These are phyloP conservation scores for Glomeris marginata DNA, from an alignment of 2,888 invertebrate genomes.

Conservation along the genomic window DNA sequence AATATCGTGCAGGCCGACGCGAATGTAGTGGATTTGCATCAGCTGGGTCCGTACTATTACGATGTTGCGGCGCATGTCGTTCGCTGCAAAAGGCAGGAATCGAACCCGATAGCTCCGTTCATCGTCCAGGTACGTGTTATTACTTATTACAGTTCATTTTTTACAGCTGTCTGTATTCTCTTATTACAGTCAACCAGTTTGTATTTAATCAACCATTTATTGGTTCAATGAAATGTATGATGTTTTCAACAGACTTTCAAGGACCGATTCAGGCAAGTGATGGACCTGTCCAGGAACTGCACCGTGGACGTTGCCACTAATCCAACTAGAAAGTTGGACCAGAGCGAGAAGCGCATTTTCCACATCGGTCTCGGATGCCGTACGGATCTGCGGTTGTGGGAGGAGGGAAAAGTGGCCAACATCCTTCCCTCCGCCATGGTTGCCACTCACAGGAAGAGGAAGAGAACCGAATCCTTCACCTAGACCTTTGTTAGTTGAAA, in stretches of 20 bases:
- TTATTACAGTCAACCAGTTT: no score
- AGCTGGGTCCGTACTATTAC: no score
- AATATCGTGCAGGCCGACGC: no score
- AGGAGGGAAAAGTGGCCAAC: slow-evolving; percentile 1
- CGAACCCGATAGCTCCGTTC: no score
- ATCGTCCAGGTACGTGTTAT: no score
- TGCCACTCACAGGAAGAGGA: slow-evolving; percentile 5
- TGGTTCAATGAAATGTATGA: no score
- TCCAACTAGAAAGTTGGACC: slow-evolving; percentile 3
- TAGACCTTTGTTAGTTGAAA: background rate
- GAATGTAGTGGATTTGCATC: no score
- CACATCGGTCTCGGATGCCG: background rate
- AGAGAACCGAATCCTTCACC: background rate
- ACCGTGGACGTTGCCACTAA: background rate
- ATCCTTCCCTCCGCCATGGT: background rate
- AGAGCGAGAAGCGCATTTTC: slow-evolving; percentile 2
- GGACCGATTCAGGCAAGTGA: slow-evolving; percentile 5
- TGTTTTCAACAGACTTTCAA: slow-evolving; percentile 4
- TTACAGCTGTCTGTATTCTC: no score
- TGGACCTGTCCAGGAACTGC: slow-evolving; percentile 5
- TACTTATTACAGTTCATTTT: no score
- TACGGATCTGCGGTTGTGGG: slow-evolving; percentile 2
- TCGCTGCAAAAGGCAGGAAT: no score
- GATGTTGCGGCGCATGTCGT: no score
- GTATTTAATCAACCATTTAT: no score